Conservation (phyloP, 2,888 invertebrate species). For the Plutella xylostella region DNA sequence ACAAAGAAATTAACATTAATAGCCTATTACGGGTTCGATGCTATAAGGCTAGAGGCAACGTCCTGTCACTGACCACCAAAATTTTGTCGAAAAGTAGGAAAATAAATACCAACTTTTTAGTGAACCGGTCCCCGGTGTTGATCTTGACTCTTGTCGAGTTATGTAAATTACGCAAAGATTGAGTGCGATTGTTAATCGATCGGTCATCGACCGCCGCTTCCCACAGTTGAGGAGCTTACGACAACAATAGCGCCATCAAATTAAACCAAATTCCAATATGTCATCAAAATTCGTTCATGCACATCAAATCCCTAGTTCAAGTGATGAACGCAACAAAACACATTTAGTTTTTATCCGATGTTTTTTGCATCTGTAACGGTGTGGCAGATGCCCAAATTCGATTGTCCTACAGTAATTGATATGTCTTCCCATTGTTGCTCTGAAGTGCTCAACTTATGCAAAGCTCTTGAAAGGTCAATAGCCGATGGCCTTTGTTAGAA, state of each 20-base stretch:
- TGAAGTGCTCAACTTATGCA: constrained; percentile 25
- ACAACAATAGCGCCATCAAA: constrained; percentile 1
- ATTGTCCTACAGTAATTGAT: constrained; percentile 43
- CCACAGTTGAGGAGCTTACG: not conserved
- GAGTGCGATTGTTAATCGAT: constrained; percentile 52
- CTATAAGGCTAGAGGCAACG: constrained; percentile 7
- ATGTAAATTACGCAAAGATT: constrained; percentile 59
- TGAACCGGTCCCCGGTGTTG: constrained; percentile 50
- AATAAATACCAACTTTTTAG: constrained; percentile 40
- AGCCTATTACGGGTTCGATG: no score
- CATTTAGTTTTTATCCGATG: constrained; percentile 20
- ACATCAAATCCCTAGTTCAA: not conserved
- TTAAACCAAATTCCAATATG: not conserved
- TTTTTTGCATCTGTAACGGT: constrained; percentile 36
- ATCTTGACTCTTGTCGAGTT: constrained; percentile 54
- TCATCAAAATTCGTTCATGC: not conserved
- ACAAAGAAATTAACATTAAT: no score
- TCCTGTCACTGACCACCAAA: constrained; percentile 17
- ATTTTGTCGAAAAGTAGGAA: constrained; percentile 27
- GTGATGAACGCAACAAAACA: not conserved
- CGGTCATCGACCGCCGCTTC: constrained; percentile 45
- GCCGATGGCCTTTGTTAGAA: constrained; percentile 42
- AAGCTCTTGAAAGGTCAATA: constrained; percentile 42
- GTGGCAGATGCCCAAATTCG: constrained; percentile 27
- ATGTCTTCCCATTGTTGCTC: constrained; percentile 42